A percentile compares a stretch with the other conserved stretches of the same genome.
Evolutionary conservation across 2,113 vertebrate genomes (phyloP).

Genomic region (Tyto alba): DNA sequence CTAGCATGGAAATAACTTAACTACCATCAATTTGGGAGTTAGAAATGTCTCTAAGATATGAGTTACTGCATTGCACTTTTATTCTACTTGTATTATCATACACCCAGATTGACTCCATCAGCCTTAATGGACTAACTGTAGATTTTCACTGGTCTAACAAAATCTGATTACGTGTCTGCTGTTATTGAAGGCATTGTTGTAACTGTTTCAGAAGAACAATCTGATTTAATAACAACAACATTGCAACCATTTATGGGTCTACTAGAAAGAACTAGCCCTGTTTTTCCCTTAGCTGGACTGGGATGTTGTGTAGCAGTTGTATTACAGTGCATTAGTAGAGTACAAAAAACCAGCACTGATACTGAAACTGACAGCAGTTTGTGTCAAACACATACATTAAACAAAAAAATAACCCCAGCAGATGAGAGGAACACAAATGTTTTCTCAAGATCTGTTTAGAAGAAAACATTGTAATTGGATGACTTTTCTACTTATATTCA

Average conservation of each 20-base stretch:
- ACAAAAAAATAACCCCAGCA: neutral
- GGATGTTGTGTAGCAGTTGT: neutral
- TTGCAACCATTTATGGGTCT: neutral
- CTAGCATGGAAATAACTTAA: neutral
- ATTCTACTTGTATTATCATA: neutral
- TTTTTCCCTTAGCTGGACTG: neutral
- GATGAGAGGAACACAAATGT: neutral
- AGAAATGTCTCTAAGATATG: neutral
- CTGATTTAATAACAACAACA: neutral
- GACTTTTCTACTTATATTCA: neutral
- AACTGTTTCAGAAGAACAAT: neutral
- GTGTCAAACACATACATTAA: neutral
- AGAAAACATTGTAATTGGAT: neutral
- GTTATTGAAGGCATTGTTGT: rapidly evolving
- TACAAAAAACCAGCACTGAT: neutral
- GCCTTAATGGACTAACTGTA: neutral
- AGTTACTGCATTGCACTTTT: neutral
- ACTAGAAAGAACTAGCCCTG: neutral
- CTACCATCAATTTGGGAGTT: neutral
- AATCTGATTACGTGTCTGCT: neutral
- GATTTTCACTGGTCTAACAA: neutral
- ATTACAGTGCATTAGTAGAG: neutral
- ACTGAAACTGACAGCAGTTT: neutral
- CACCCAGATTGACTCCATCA: neutral
- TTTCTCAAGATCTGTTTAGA: neutral